phyloP scores from a whole-genome alignment of 35 echinoderm and acorn worm species.

The Patiria miniata region DNA sequence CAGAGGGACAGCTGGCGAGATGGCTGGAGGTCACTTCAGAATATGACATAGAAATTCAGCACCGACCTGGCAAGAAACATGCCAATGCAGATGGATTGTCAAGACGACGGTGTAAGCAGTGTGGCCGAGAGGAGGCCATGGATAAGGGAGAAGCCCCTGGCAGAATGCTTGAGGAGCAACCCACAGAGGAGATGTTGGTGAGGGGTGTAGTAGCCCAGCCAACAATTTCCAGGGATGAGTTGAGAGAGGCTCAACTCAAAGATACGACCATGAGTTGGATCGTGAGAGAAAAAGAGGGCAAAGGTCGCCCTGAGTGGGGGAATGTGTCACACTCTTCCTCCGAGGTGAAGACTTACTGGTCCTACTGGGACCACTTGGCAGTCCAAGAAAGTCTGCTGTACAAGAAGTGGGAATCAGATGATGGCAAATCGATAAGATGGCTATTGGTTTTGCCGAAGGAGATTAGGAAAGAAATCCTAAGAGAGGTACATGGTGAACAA shows the following conservation, averaged over 20 bases:
- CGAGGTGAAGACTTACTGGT: not conserved
- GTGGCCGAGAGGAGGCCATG: not conserved
- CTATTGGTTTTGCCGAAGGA: constrained; percentile 48
- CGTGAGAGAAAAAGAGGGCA: too few relatives aligned
- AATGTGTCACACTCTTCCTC: too few relatives aligned
- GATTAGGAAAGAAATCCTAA: constrained; percentile 35
- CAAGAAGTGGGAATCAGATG: constrained; percentile 57
- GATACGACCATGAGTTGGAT: not conserved
- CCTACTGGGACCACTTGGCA: not conserved
- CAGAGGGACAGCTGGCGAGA: constrained; percentile 56
- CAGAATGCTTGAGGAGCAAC: not conserved
- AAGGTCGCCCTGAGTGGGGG: too few relatives aligned
- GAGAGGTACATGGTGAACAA: constrained; percentile 38
- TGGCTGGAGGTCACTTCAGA: constrained; percentile 39
- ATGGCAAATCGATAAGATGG: constrained; percentile 8
- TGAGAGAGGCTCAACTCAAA: not conserved
- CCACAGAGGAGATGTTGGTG: not conserved
- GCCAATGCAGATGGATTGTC: constrained; percentile 66
- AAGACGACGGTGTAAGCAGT: constrained; percentile 19
- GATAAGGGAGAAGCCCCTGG: not conserved
- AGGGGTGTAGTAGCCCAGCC: not conserved
- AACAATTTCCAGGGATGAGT: not conserved
- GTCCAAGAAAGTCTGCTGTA: constrained; percentile 36
- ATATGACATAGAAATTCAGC: constrained; percentile 48
- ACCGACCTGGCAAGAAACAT: constrained; percentile 32